Percentiles rank a stretch among this genome's conserved stretches.
phyloP scores from a whole-genome alignment of 2,797 vertebrate genomes.

The Leptoclinus maculatus region DNA sequence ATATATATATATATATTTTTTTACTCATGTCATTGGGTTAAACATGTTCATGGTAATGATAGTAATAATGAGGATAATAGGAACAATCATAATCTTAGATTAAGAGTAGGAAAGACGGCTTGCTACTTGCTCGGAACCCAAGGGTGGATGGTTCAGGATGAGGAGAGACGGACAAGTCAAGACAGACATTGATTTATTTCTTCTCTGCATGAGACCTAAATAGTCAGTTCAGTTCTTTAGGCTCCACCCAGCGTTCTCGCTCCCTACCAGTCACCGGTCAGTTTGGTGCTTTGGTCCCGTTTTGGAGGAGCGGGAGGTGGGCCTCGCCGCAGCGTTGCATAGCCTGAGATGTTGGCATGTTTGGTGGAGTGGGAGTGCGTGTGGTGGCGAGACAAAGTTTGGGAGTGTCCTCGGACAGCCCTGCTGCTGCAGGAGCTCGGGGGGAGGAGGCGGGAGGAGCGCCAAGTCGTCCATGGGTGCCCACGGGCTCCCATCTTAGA shows the following conservation, averaged over 20 bases:
- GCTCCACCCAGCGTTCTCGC: slow-evolving; percentile 33
- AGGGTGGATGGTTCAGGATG: slow-evolving; percentile 44
- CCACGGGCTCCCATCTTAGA: slow-evolving; percentile 90
- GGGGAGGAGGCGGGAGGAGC: slow-evolving; percentile 92
- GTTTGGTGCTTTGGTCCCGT: slow-evolving; percentile 98
- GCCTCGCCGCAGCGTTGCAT: slow-evolving; percentile 96
- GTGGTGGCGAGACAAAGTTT: slow-evolving; percentile 81
- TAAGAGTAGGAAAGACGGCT: slow-evolving; percentile 62
- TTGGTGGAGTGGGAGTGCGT: slow-evolving; percentile 81
- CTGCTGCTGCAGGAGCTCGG: slow-evolving; percentile 92
- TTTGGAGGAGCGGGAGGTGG: slow-evolving; percentile 95
- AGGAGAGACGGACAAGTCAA: slow-evolving; percentile 53
- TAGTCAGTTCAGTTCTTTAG: slow-evolving; percentile 48
- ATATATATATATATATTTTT: slow-evolving; percentile 37
- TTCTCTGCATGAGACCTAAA: slow-evolving; percentile 47
- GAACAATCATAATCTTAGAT: slow-evolving; percentile 73
- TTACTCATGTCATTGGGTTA: slow-evolving; percentile 68
- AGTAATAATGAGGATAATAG: slow-evolving; percentile 71
- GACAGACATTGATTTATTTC: slow-evolving; percentile 56
- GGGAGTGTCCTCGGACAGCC: slow-evolving; percentile 83
- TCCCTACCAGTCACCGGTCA: slow-evolving; percentile 92
- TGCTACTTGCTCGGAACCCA: slow-evolving; percentile 64
- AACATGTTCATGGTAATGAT: slow-evolving; percentile 72
- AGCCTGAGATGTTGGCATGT: slow-evolving; percentile 94
- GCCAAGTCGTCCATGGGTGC: slow-evolving; percentile 98